Evolutionary conservation across 37 sponge, comb jelly and placozoan genomes (phyloP), one percentile per base, ranked within the genome.

Genomic region (Diacarnus erythraeanus): DNA sequence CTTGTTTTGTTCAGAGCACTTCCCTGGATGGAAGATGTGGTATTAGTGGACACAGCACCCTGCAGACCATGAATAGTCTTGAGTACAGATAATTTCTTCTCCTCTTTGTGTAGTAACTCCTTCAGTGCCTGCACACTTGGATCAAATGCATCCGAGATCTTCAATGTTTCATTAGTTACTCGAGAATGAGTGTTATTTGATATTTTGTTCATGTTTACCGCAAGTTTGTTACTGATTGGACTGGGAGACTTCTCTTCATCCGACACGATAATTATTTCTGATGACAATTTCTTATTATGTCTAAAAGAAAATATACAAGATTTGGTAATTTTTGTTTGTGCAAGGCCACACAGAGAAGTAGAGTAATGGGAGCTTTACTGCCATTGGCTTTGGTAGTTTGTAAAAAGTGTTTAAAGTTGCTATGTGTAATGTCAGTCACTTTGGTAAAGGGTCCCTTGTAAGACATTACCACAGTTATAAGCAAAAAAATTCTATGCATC

Each of bases 101-200:
- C 89, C 43, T 89, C 89, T 36, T 83, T 80, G 31, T 74, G 75
- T 37, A 89, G 76, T 18, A 83, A 83, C 31, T 88, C 83, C 4
- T 67, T 64, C 30, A 38, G 84, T 43, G 58, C 81, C 3, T 74
- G 74, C 27, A 74, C 35, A 54, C 27, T 43, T 42, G 71, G 23
- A 39, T 39, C 42, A 35, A 27, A 2, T 40, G 21, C 3, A 2
- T 71, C 43, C 2, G 38, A 4, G 36, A 25, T 71, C n/a, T n/a
- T n/a, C n/a, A n/a, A n/a, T 29, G 42, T n/a, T 12, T 29, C 36
- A 37, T 5, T 71, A n/a, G 43, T 4, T 20, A 33, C 63, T 37
- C 36, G 27, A 18, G 38, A 38, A 38, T 54, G 71, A 42, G 81
- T 72, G 59, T 34, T 80, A 80, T 33, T 80, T 71, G 72, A 39